Evolutionary conservation across 2,797 vertebrate species (phyloP), one percentile per base, ranked within the genome.

Genomic region (Mormyrus proboscirostris): DNA sequence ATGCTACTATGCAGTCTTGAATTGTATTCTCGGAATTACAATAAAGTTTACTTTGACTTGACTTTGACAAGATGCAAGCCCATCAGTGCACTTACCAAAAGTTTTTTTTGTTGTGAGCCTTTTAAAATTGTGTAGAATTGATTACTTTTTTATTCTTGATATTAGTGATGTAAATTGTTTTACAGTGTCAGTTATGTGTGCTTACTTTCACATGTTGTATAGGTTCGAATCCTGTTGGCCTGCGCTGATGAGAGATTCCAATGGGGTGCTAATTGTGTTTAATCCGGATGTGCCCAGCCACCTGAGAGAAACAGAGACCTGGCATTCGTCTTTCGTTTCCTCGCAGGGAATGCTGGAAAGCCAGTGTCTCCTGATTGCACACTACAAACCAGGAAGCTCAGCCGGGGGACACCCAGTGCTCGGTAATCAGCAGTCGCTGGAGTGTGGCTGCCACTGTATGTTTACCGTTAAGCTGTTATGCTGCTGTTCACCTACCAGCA

Each of bases 191-290:
- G 2, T 79, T 19, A n/a, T n/a, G 19, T 3, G 19, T 79, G 38
- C 16, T 7, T 79, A 19, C 19, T 79, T 44, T 44, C 14, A 44
- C 22, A 38, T 65, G 12, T 50, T 62, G 14, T 19, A 1, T 87
- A 99, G 99, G 93, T 98, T 98, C 93, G 98, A 99, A 90, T 96
- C 96, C 0, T 99, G 98, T 94, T 99, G 99, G 99, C 98, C 98
- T n/a, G 97, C 97, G 53, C 92, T 99, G 91, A 96, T 97, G 95
- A 98, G 97, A 90, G 97, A 99, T 88, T 95, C 95, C 62, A 97
- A 96, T 0, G 98, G 99, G 0, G 97, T 99, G 47, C 95, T 97
- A 87, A 97, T 99, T 0, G 85, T 99, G 90, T 99, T 99, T 95
- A 99, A 98, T 86, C 96, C 97, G 0, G 97, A 98, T 3, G 92